These are phyloP conservation scores for Theonella swinhoei DNA, from an alignment of 37 sponge, comb jelly and placozoan species.

Conservation along the genomic window DNA sequence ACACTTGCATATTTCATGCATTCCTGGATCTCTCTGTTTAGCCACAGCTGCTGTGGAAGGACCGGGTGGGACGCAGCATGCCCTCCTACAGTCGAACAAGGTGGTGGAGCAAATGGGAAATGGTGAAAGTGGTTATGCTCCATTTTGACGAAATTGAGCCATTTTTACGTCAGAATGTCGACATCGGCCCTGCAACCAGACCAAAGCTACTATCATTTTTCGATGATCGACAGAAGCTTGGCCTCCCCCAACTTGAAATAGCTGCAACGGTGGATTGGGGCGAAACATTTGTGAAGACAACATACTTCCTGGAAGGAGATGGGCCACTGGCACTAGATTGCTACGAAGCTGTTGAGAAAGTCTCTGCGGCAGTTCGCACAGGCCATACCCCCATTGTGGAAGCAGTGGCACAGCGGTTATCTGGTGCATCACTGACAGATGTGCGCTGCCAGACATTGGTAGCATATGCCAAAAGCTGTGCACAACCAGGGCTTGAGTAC, in stretches of 20 bases:
- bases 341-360: slow-evolving; percentile 21
- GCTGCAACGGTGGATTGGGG: neutral
- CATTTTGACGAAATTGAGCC: no score
- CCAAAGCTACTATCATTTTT: neutral
- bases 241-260: neutral
- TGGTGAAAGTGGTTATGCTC: slow-evolving; percentile 9
- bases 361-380: slow-evolving; percentile 1
- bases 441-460: slow-evolving; percentile 10
- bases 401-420: slow-evolving; percentile 18
- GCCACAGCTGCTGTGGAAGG: slow-evolving; percentile 41
- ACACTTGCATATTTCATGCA: slow-evolving; percentile 11
- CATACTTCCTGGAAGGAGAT: slow-evolving; percentile 48
- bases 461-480: slow-evolving; percentile 20
- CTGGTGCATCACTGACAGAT: slow-evolving; percentile 17
- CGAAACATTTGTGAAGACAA: neutral
- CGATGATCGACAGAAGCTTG: neutral
- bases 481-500: slow-evolving; percentile 37
- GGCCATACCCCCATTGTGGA: slow-evolving; percentile 30
- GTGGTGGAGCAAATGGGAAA: slow-evolving; percentile 46
- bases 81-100: slow-evolving; percentile 7
- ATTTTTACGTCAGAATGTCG: no score
- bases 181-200: no score
- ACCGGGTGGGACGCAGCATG: slow-evolving; percentile 5
- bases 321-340: slow-evolving; percentile 30
- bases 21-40: slow-evolving; percentile 20